These are phyloP conservation scores for Hymenopus coronatus DNA, from an alignment of 2,888 invertebrate species.

Conservation along the genomic window DNA sequence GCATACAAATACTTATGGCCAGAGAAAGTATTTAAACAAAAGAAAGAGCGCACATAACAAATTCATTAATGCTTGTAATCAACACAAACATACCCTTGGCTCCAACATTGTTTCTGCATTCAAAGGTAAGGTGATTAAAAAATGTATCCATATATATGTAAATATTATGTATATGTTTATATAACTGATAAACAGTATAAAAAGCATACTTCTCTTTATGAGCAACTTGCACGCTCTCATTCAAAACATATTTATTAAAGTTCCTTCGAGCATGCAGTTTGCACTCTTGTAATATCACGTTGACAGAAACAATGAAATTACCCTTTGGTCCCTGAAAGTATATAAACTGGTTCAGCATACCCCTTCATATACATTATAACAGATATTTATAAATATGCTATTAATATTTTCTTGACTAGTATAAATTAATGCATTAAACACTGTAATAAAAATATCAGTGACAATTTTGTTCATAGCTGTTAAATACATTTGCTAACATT, in stretches of 20 bases:
- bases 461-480: neutral
- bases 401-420: slow-evolving; percentile 13
- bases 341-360: neutral
- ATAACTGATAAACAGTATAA: neutral
- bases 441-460: slow-evolving; percentile 14
- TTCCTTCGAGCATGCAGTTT: neutral
- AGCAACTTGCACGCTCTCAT: neutral
- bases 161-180: neutral
- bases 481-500: slow-evolving; percentile 11
- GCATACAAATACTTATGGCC: no score
- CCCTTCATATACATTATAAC: neutral
- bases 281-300: neutral
- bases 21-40: no score
- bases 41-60: neutral
- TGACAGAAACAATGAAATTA: neutral
- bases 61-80: neutral
- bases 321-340: slow-evolving; percentile 33
- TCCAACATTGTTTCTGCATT: neutral
- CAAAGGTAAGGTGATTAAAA: neutral
- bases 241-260: neutral
- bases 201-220: neutral
- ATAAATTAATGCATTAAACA: slow-evolving; percentile 16
- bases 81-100: neutral
- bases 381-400: neutral
- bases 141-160: neutral